Percentiles rank a stretch among this genome's conserved stretches.
These are phyloP conservation scores for Octomys mimax DNA, from an alignment of 2,797 vertebrate species.

Conservation along the genomic window DNA sequence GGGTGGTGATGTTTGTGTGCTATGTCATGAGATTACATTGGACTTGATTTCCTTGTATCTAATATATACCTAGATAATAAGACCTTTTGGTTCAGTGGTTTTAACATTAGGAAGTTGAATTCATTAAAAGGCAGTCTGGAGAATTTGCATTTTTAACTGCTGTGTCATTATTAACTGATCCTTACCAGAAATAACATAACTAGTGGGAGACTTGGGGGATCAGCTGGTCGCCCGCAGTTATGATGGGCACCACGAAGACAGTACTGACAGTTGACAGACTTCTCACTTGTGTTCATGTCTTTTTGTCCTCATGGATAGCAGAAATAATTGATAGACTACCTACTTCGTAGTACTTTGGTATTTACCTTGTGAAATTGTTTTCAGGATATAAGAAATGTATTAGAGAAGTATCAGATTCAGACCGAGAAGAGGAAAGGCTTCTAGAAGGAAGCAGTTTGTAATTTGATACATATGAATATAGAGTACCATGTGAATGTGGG, in stretches of 20 bases:
- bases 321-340: constrained; percentile 30
- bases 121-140: constrained; percentile 73
- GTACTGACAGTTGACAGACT: neutral
- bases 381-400: constrained; percentile 23
- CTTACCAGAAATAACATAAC: constrained; percentile 50
- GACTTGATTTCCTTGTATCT: constrained; percentile 54
- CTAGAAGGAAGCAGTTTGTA: constrained; percentile 5
- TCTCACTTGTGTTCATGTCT: neutral
- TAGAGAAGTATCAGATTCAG: constrained; percentile 49
- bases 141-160: constrained; percentile 54
- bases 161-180: constrained; percentile 10
- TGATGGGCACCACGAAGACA: neutral
- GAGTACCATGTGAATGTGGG: neutral
- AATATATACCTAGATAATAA: constrained; percentile 48
- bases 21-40: constrained; percentile 67
- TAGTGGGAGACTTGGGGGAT: constrained; percentile 26
- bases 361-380: constrained; percentile 55
- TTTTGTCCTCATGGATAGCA: neutral
- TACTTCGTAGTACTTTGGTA: neutral
- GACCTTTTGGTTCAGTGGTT: constrained; percentile 52
- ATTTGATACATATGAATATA: neutral
- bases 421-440: neutral
- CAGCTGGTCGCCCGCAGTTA: neutral
- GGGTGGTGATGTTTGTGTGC: constrained; percentile 34
- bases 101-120: constrained; percentile 60